A percentile compares a stretch with the other conserved stretches of the same genome.
Evolutionary conservation across 2,113 vertebrate genomes (phyloP).

Genomic region (Chloroceryle aenea): DNA sequence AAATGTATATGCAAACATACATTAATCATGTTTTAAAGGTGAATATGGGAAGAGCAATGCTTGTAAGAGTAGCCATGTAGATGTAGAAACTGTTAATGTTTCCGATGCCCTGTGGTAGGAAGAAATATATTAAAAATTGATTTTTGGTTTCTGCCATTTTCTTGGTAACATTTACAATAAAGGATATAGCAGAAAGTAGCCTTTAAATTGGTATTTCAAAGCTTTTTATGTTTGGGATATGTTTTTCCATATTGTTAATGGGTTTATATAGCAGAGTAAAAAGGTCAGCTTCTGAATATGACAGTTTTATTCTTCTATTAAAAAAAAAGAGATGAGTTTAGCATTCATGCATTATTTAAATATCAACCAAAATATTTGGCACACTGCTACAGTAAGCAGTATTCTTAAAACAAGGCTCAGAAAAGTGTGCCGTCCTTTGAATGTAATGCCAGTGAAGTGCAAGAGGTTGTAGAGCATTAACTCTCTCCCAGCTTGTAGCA

Average conservation of each 20-base stretch:
- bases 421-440: background rate
- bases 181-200: constrained; percentile 72
- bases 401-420: constrained; percentile 37
- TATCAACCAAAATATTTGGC: constrained; percentile 61
- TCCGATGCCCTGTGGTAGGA: constrained; percentile 79
- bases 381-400: background rate
- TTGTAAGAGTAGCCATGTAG: constrained; percentile 68
- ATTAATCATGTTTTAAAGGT: constrained; percentile 27
- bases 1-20: constrained; percentile 19
- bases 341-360: constrained; percentile 70
- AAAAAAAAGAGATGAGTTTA: constrained; percentile 39
- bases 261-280: constrained; percentile 69
- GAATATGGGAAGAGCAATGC: constrained; percentile 48
- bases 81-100: constrained; percentile 76
- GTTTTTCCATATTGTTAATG: constrained; percentile 79
- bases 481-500: background rate
- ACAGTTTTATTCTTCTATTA: constrained; percentile 71
- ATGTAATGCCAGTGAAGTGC: background rate
- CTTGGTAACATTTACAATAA: constrained; percentile 82
- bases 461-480: background rate
- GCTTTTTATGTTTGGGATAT: constrained; percentile 72
- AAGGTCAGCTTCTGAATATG: constrained; percentile 76
- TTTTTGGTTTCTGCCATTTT: constrained; percentile 80
- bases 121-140: constrained; percentile 86
- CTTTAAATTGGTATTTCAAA: constrained; percentile 79